Evolutionary conservation across 2,888 invertebrate species (phyloP).

Genomic region (Agrotis puta): DNA sequence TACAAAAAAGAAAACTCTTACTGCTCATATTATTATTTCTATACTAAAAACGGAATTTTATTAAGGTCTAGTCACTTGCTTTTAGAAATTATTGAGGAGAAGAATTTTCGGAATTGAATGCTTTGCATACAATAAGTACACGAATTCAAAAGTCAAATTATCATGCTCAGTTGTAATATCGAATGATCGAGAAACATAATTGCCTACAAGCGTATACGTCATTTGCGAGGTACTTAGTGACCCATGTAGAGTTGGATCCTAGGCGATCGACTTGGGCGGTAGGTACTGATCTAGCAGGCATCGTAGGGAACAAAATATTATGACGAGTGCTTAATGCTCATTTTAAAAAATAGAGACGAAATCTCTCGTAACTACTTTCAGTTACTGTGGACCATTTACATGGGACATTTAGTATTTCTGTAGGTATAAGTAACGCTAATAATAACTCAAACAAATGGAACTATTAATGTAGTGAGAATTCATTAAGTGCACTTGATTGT

Average conservation of each 20-base stretch:
- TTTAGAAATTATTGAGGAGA: constrained; percentile 57
- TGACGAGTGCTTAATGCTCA: constrained; percentile 45
- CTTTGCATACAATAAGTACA: constrained; percentile 62
- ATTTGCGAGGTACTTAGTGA: constrained; percentile 61
- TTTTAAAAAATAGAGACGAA: constrained; percentile 29
- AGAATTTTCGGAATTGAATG: constrained; percentile 52
- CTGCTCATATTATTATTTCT: constrained; percentile 26
- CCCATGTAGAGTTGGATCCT: constrained; percentile 64
- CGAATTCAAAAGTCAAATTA: constrained; percentile 58
- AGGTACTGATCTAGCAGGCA: constrained; percentile 42
- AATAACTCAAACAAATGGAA: constrained; percentile 75
- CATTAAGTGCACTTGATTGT: constrained; percentile 89
- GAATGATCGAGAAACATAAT: constrained; percentile 46
- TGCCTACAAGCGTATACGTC: constrained; percentile 72
- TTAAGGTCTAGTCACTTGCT: constrained; percentile 68
- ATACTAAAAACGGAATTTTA: constrained; percentile 42
- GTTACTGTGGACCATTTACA: constrained; percentile 64
- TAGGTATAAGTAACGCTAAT: constrained; percentile 72
- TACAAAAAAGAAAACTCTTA: not conserved
- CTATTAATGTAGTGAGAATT: constrained; percentile 84
- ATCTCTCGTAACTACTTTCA: constrained; percentile 37
- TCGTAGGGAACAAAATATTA: constrained; percentile 43
- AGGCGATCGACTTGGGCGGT: constrained; percentile 35
- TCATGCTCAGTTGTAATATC: constrained; percentile 68
- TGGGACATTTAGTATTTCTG: constrained; percentile 64